A percentile compares a stretch with the other conserved stretches of the same genome.
Evolutionary conservation across 1,140 invertebrate species (phyloP).

Genomic region (Coenobita brevimanus): DNA sequence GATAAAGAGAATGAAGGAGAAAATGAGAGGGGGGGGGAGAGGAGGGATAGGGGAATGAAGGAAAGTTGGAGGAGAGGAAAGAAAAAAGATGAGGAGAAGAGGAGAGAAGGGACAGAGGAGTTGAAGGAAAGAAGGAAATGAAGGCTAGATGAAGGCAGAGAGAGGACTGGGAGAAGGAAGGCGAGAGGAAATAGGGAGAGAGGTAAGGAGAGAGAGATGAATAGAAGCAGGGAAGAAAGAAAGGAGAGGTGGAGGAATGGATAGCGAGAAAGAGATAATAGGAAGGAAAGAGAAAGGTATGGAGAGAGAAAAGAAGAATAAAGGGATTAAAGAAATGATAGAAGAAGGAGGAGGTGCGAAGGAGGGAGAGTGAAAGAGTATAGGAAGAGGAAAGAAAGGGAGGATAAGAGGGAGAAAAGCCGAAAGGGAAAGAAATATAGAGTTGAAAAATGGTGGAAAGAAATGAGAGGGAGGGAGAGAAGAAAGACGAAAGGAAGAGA

Average conservation of each 20-base stretch:
- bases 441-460: background rate
- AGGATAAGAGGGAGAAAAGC: conserved; percentile 13
- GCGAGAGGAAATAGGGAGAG: background rate
- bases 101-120: background rate
- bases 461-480: no score
- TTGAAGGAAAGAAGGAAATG: no score
- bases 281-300: no score
- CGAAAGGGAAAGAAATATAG: background rate
- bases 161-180: no score
- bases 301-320: no score
- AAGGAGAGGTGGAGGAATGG: no score
- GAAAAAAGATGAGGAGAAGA: background rate
- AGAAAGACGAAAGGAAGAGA: background rate
- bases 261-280: no score
- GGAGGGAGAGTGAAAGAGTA: background rate
- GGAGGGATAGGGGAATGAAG: background rate
- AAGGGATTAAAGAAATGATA: no score
- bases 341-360: no score
- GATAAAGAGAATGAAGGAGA: background rate
- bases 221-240: no score
- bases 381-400: background rate
- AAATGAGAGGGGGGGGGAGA: background rate
- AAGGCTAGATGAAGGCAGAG: no score
- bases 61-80: background rate
- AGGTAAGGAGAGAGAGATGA: no score